These are phyloP conservation scores for Bagarius yarrelli DNA, from an alignment of 2,113 vertebrate species.

Conservation along the genomic window DNA sequence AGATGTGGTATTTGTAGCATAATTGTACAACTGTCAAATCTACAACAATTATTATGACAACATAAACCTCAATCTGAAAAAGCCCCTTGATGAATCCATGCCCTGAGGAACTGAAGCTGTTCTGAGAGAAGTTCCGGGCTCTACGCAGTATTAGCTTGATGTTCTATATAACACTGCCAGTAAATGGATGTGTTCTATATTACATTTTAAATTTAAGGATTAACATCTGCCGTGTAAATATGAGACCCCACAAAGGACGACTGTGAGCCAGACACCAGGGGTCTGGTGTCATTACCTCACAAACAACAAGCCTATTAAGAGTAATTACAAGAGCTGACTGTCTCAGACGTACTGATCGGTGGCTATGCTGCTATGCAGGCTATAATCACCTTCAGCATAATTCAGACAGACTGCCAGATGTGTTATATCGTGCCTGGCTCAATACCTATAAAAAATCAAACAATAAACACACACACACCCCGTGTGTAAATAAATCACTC, in stretches of 20 bases:
- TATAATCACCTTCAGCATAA: slow-evolving; percentile 48
- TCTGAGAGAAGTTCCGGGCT: background rate
- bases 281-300: slow-evolving; percentile 51
- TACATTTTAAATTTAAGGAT: background rate
- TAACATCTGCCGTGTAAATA: slow-evolving; percentile 30
- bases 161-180: background rate
- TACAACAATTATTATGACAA: background rate
- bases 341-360: slow-evolving; percentile 43
- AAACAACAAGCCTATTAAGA: slow-evolving; percentile 56
- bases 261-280: slow-evolving; percentile 36
- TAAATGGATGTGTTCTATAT: background rate
- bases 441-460: slow-evolving; percentile 22
- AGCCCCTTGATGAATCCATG: background rate
- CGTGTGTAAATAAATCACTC: slow-evolving; percentile 43
- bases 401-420: slow-evolving; percentile 35
- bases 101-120: background rate
- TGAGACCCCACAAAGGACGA: slow-evolving; percentile 14
- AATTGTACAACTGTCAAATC: background rate
- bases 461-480: slow-evolving; percentile 41
- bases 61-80: background rate
- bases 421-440: slow-evolving; percentile 24
- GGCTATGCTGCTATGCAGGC: slow-evolving; percentile 27
- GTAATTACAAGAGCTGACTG: slow-evolving; percentile 55
- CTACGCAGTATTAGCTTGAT: background rate
- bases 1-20: background rate